These are phyloP conservation scores for Trachemys scripta DNA, from an alignment of 2,113 vertebrate genomes.

Conservation along the genomic window DNA sequence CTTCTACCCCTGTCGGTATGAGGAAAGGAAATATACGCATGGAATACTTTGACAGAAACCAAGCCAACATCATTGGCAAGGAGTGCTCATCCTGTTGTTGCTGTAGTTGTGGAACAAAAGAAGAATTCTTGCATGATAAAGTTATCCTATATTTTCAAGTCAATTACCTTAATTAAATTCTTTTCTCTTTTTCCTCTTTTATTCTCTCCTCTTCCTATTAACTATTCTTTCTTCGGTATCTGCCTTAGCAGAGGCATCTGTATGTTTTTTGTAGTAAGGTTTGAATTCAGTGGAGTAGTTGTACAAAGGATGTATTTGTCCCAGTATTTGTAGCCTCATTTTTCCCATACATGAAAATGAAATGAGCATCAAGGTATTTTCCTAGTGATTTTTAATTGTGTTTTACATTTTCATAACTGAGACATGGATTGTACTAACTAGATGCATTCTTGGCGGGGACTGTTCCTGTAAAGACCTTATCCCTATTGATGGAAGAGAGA, in stretches of 20 bases:
- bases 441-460: background rate
- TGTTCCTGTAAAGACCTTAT: background rate
- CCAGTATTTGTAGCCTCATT: background rate
- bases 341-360: background rate
- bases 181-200: background rate
- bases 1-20: background rate
- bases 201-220: background rate
- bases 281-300: background rate
- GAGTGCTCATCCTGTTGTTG: background rate
- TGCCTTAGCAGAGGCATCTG: background rate
- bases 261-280: fast-evolving
- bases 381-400: background rate
- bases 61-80: background rate
- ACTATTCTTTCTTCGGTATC: background rate
- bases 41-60: conserved; percentile 15
- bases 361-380: background rate
- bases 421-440: background rate
- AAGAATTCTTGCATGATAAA: background rate
- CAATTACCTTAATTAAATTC: background rate
- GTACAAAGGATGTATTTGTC: background rate
- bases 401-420: background rate
- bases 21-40: background rate
- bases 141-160: background rate
- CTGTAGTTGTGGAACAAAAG: background rate
- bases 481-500: background rate